Evolutionary conservation across 2,113 vertebrate genomes (phyloP).

Genomic region (Sula dactylatra): DNA sequence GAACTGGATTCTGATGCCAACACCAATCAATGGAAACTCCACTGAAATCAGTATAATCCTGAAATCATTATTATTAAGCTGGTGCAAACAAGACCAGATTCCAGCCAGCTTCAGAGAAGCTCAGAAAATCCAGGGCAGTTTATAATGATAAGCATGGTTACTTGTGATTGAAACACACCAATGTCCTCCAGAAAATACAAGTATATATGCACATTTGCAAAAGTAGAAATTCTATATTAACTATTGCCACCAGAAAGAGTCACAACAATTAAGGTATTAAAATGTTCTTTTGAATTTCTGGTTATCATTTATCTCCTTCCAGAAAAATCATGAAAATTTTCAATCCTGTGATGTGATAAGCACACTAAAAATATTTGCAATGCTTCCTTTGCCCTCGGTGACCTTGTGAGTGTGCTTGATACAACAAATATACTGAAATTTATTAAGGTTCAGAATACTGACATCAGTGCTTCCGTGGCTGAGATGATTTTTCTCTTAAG

Average conservation of each 20-base stretch:
- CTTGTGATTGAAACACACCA: neutral
- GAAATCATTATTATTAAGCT: neutral
- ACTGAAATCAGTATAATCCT: neutral
- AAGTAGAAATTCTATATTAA: neutral
- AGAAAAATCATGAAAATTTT: neutral
- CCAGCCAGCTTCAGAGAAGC: neutral
- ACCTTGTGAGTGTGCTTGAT: constrained; percentile 12
- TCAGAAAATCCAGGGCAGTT: neutral
- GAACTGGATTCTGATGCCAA: neutral
- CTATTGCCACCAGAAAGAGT: neutral
- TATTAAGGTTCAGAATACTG: constrained; percentile 5
- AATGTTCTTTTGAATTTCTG: neutral
- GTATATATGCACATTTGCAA: neutral
- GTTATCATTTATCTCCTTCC: neutral
- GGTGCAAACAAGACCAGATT: neutral
- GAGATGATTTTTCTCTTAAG: constrained; percentile 48
- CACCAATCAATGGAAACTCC: neutral
- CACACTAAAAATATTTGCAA: neutral
- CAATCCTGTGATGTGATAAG: neutral
- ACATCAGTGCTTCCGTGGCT: neutral
- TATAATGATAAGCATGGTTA: neutral
- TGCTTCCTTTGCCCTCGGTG: neutral
- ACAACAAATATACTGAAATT: constrained; percentile 2
- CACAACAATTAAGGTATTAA: neutral
- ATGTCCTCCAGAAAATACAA: neutral